phyloP scores from a whole-genome alignment of 1,140 invertebrate genomes.

The Theocolax elegans region DNA sequence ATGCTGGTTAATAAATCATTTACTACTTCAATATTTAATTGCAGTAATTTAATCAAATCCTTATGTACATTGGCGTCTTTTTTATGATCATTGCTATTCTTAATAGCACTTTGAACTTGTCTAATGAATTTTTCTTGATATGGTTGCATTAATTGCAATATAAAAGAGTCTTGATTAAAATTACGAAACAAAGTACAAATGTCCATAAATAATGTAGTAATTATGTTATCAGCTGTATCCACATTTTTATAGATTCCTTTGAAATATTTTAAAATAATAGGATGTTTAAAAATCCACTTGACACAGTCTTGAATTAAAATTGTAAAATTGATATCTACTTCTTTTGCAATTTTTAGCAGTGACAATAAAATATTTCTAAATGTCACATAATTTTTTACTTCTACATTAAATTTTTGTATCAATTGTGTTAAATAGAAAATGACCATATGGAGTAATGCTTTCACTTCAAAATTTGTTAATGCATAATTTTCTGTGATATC shows the following conservation, averaged over 20 bases:
- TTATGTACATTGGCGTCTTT: constrained; percentile 14
- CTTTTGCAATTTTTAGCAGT: constrained; percentile 51
- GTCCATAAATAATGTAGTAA: constrained; percentile 66
- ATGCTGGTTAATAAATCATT: constrained; percentile 47
- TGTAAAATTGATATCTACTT: constrained; percentile 2
- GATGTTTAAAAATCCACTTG: constrained; percentile 66
- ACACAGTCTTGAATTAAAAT: constrained; percentile 45
- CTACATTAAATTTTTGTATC: constrained; percentile 38
- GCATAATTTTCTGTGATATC: constrained; percentile 39
- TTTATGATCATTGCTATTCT: constrained; percentile 35
- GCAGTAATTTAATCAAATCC: constrained; percentile 51
- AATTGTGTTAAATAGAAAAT: constrained; percentile 60
- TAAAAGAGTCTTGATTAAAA: constrained; percentile 38
- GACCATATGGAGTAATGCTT: constrained; percentile 47
- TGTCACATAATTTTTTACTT: constrained; percentile 43
- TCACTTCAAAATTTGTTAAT: constrained; percentile 47
- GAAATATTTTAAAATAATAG: constrained; percentile 69
- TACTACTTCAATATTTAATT: constrained; percentile 43
- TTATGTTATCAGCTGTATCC: constrained; percentile 51
- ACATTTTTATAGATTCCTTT: constrained; percentile 64
- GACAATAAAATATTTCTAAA: constrained; percentile 49
- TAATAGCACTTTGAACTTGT: constrained; percentile 45
- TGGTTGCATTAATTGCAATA: constrained; percentile 42
- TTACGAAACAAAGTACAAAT: constrained; percentile 46
- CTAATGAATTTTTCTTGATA: constrained; percentile 56